phyloP scores from a whole-genome alignment of 2,113 vertebrate species.

The Entelurus aequoreus region DNA sequence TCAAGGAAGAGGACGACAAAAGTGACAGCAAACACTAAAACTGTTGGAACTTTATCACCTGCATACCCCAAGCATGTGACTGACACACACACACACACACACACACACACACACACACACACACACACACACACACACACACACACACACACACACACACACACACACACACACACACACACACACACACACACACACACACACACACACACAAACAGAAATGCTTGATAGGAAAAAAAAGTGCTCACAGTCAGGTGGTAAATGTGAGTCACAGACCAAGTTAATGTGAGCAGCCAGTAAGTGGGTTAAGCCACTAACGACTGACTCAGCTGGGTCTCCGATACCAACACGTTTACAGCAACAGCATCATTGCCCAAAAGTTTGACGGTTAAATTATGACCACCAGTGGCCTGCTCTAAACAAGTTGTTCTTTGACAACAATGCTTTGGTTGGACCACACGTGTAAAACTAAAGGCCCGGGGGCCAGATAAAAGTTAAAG shows the following conservation, averaged over 20 bases:
- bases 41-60: constrained; percentile 23
- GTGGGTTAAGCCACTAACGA: constrained; percentile 53
- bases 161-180: constrained; percentile 13
- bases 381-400: background rate
- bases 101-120: constrained; percentile 10
- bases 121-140: constrained; percentile 14
- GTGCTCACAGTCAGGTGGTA: constrained; percentile 52
- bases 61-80: constrained; percentile 36
- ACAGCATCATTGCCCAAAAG: background rate
- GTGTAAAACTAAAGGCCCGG: too few species aligned
- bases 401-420: background rate
- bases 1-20: constrained; percentile 7
- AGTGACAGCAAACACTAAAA: background rate
- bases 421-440: background rate
- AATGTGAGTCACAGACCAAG: constrained; percentile 48
- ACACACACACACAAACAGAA: constrained; percentile 10
- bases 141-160: constrained; percentile 9
- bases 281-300: constrained; percentile 34
- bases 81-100: constrained; percentile 15
- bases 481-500: too few species aligned
- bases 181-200: constrained; percentile 14
- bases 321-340: constrained; percentile 23
- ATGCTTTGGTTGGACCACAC: background rate
- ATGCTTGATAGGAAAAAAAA: constrained; percentile 25
- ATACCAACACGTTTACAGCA: constrained; percentile 26